A percentile compares a stretch with the other conserved stretches of the same genome.
phyloP scores from a whole-genome alignment of 2,888 invertebrate genomes.

The Parapristionchus giblindavisi region DNA sequence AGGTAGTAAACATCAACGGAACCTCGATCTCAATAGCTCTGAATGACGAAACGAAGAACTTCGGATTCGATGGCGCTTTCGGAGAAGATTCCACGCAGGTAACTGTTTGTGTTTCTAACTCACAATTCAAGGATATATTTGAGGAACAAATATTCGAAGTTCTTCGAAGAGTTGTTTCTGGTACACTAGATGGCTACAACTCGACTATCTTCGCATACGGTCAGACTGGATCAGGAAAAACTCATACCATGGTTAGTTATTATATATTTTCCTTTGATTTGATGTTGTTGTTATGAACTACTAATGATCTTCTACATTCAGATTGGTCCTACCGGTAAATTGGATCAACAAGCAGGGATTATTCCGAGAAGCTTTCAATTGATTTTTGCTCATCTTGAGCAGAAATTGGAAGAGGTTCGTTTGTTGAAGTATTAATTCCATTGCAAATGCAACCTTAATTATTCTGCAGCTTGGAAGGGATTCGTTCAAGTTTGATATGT shows the following conservation, averaged over 20 bases:
- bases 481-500: conserved; percentile 68
- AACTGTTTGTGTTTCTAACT: not conserved
- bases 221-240: conserved; percentile 72
- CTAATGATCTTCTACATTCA: not conserved
- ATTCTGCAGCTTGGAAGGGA: conserved; percentile 41
- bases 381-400: conserved; percentile 69
- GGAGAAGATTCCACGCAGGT: conserved; percentile 39
- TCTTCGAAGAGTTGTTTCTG: conserved; percentile 68
- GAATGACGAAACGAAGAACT: not conserved
- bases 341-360: conserved; percentile 61
- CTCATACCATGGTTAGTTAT: conserved; percentile 70
- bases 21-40: not conserved
- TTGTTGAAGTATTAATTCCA: too few species aligned
- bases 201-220: conserved; percentile 73
- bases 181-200: conserved; percentile 71
- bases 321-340: conserved; percentile 1
- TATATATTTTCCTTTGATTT: not conserved
- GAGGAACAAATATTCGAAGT: not conserved
- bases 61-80: conserved; percentile 30
- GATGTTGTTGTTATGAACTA: not conserved
- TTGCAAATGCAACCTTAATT: too few species aligned
- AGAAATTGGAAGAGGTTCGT: conserved; percentile 41
- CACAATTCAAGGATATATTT: not conserved
- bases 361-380: conserved; percentile 71
- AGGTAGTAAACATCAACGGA: not conserved